Conservation (phyloP, 1,140 invertebrate species). For the Drosophila tani region DNA sequence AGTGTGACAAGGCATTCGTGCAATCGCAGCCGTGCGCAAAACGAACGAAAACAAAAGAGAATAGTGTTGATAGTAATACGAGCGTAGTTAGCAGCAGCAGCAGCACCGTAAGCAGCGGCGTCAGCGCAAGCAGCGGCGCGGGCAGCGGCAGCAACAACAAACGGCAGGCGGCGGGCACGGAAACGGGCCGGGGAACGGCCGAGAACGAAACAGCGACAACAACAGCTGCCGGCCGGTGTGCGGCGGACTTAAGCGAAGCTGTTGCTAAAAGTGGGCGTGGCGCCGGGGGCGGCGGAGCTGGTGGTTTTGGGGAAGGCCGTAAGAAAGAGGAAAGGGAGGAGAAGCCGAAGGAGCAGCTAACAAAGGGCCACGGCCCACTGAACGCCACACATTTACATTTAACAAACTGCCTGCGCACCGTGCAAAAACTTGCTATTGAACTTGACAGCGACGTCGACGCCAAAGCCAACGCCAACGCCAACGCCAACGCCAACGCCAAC, state of each 20-base stretch:
- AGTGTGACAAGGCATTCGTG: slow-evolving; percentile 76
- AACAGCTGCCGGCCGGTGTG: slow-evolving; percentile 54
- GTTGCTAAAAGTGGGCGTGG: slow-evolving; percentile 61
- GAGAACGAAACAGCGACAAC: slow-evolving; percentile 49
- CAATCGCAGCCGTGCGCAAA: slow-evolving; percentile 66
- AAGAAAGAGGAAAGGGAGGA: slow-evolving; percentile 28
- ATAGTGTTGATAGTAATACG: slow-evolving; percentile 77
- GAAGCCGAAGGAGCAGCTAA: slow-evolving; percentile 52
- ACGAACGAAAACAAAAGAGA: slow-evolving; percentile 80
- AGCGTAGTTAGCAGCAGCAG: slow-evolving; percentile 69
- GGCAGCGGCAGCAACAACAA: slow-evolving; percentile 39
- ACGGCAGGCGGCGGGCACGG: slow-evolving; percentile 31
- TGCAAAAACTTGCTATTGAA: slow-evolving; percentile 70
- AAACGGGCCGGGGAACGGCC: slow-evolving; percentile 73
- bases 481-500: slow-evolving; percentile 14
- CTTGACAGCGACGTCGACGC: slow-evolving; percentile 42
- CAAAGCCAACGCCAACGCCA: slow-evolving; percentile 12
- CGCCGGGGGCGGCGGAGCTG: slow-evolving; percentile 23
- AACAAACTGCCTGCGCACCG: slow-evolving; percentile 61
- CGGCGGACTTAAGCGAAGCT: slow-evolving; percentile 40
- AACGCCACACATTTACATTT: slow-evolving; percentile 60
- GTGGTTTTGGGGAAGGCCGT: slow-evolving; percentile 10
- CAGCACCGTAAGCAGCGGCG: slow-evolving; percentile 42
- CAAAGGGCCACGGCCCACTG: slow-evolving; percentile 62
- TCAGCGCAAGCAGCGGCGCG: slow-evolving; percentile 24